Percentiles rank a stretch among this genome's conserved stretches.
These are phyloP conservation scores for Epinephelus moara DNA, from an alignment of 2,113 vertebrate genomes.

Conservation along the genomic window DNA sequence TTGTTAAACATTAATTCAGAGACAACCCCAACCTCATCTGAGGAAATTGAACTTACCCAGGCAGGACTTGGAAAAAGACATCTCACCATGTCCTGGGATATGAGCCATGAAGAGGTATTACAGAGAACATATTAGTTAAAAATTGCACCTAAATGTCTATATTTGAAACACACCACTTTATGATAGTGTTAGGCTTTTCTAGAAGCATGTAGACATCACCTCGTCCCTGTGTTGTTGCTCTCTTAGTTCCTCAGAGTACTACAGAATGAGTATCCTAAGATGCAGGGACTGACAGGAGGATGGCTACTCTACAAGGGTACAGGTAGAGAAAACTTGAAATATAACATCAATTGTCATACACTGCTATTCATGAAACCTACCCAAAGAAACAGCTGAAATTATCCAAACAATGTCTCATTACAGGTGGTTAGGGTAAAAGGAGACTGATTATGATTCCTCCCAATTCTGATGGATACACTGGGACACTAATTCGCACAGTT, in stretches of 20 bases:
- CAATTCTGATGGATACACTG: no score
- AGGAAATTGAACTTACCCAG: not conserved
- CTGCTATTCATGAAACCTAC: not conserved
- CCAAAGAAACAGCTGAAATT: no score
- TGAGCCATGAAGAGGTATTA: not conserved
- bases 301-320: not conserved
- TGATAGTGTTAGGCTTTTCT: not conserved
- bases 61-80: not conserved
- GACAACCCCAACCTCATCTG: not conserved
- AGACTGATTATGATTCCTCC: no score
- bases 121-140: not conserved
- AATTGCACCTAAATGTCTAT: no score
- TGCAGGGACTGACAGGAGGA: not conserved
- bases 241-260: not conserved
- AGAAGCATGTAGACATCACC: not conserved
- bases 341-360: not conserved
- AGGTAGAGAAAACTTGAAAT: not conserved
- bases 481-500: no score
- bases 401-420: no score
- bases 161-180: not conserved
- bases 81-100: not conserved
- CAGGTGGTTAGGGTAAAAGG: no score
- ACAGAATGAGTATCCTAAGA: constrained; percentile 1
- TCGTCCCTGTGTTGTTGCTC: not conserved
- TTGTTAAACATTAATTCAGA: not conserved